Percentiles rank a stretch among this genome's conserved stretches.
Evolutionary conservation across 2,888 invertebrate genomes (phyloP).

Genomic region (Nebria brevicollis): DNA sequence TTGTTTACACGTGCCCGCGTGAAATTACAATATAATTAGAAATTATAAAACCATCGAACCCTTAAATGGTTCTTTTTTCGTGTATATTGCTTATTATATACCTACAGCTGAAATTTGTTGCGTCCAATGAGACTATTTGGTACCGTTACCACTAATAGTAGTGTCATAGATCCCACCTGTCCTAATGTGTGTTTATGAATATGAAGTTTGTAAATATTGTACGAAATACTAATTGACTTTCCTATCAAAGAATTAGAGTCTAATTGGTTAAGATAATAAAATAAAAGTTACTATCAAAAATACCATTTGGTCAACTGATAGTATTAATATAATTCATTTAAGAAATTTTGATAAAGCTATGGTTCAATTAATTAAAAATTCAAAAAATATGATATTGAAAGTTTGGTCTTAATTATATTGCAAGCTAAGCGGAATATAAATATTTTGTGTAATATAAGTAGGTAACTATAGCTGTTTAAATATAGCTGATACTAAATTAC

Average conservation of each 20-base stretch:
- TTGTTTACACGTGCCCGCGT: slow-evolving; percentile 34
- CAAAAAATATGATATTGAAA: no score
- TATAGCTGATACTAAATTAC: no score
- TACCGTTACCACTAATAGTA: neutral
- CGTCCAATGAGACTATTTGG: neutral
- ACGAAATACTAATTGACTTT: neutral
- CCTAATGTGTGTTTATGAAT: neutral
- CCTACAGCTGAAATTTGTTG: neutral
- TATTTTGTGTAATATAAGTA: no score
- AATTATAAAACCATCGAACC: slow-evolving; percentile 31
- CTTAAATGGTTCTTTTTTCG: slow-evolving; percentile 11
- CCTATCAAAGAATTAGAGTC: neutral
- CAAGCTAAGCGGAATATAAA: no score
- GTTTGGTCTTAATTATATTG: no score
- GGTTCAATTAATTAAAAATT: no score
- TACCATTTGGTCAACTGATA: no score
- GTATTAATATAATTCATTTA: no score
- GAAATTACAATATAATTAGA: slow-evolving; percentile 24
- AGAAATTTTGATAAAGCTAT: no score
- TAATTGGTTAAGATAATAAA: no score
- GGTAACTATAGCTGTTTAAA: no score
- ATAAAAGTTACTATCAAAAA: no score
- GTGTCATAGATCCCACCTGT: neutral
- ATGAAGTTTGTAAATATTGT: neutral
- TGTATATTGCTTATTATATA: neutral